Conservation (phyloP, 2,888 invertebrate species). For the Dasysyrphus tricinctus region DNA sequence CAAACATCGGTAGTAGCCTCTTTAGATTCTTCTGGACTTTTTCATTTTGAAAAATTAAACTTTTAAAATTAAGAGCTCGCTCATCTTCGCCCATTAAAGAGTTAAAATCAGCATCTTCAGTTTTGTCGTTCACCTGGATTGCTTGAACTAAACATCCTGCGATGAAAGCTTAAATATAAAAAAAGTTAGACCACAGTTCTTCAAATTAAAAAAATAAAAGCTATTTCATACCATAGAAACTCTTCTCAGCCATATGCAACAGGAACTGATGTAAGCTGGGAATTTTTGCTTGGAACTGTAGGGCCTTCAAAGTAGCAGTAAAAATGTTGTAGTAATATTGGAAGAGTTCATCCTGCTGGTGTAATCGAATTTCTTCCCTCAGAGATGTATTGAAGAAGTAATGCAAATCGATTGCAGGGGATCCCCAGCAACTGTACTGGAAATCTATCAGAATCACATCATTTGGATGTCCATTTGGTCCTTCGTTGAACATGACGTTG, state of each 20-base stretch:
- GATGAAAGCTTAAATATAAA: conserved; percentile 78
- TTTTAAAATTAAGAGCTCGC: conserved; percentile 80
- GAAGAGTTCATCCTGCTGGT: conserved; percentile 81
- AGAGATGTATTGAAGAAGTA: conserved; percentile 82
- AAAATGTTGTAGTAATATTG: conserved; percentile 79
- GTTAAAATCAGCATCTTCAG: conserved; percentile 81
- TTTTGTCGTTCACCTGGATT: conserved; percentile 80
- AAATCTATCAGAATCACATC: conserved; percentile 82
- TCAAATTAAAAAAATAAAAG: conserved; percentile 38
- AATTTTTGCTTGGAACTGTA: conserved; percentile 79
- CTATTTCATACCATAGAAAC: conserved; percentile 79
- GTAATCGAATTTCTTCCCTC: conserved; percentile 79
- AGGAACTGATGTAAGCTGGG: conserved; percentile 81
- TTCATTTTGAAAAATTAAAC: conserved; percentile 79
- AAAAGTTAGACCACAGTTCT: not conserved
- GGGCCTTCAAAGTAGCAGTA: conserved; percentile 77
- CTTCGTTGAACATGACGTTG: conserved; percentile 80
- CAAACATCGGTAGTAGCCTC: conserved; percentile 80
- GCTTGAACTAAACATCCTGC: conserved; percentile 81
- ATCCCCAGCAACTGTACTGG: conserved; percentile 82
- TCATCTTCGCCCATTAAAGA: conserved; percentile 82
- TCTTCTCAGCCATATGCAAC: conserved; percentile 79
- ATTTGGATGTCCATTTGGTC: conserved; percentile 75
- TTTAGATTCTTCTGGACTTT: conserved; percentile 81
- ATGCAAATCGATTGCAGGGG: conserved; percentile 82